A percentile compares a stretch with the other conserved stretches of the same genome.
phyloP scores from a whole-genome alignment of 1,140 invertebrate genomes.

The Neodiprion virginianus region DNA sequence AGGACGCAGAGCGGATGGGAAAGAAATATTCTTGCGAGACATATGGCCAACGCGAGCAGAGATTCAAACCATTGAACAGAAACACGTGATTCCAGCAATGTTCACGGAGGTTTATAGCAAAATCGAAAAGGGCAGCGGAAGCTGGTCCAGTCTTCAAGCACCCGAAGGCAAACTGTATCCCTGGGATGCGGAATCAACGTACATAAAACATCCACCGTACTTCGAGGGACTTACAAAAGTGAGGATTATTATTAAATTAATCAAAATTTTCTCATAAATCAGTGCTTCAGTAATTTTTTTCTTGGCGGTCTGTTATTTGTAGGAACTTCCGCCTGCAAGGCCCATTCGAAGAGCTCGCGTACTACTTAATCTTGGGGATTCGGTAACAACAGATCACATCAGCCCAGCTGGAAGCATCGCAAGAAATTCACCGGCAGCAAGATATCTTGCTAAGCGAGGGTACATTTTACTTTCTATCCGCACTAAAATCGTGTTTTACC shows the following conservation, averaged over 20 bases:
- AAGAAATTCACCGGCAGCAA: conserved; percentile 90
- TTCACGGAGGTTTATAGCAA: conserved; percentile 92
- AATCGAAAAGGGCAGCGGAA: conserved; percentile 83
- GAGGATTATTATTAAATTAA: conserved; percentile 28
- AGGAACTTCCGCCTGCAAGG: conserved; percentile 66
- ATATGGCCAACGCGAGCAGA: conserved; percentile 95
- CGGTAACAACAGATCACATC: conserved; percentile 98
- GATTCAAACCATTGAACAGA: conserved; percentile 88
- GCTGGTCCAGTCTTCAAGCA: conserved; percentile 85
- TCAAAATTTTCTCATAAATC: conserved; percentile 23
- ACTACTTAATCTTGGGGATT: conserved; percentile 90
- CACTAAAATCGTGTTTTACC: conserved; percentile 10
- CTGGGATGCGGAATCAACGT: conserved; percentile 91
- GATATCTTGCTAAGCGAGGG: conserved; percentile 82
- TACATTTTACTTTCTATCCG: conserved; percentile 52
- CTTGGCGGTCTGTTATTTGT: conserved; percentile 30
- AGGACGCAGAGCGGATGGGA: conserved; percentile 76
- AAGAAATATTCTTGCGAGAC: conserved; percentile 83
- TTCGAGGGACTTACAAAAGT: conserved; percentile 86
- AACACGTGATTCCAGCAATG: conserved; percentile 96
- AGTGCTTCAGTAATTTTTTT: conserved; percentile 11
- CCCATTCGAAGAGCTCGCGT: conserved; percentile 76
- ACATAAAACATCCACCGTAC: conserved; percentile 97
- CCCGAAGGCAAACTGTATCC: conserved; percentile 87
- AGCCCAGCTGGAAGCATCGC: conserved; percentile 98